A percentile compares a stretch with the other conserved stretches of the same genome.
These are phyloP conservation scores for Palloptera scutellata DNA, from an alignment of 2,888 invertebrate species.

Conservation along the genomic window DNA sequence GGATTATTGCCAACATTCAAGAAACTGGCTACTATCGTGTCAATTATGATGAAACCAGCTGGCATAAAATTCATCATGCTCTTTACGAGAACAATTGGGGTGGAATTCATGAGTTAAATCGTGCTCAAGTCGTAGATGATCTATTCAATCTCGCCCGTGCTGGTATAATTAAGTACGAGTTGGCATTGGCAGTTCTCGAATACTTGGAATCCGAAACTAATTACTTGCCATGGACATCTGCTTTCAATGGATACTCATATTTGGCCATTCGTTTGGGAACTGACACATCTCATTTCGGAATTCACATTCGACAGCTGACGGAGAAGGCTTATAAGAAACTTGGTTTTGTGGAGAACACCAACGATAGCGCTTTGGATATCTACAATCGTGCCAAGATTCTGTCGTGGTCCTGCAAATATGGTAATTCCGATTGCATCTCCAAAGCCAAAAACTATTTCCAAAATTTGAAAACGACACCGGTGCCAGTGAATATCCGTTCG, in stretches of 20 bases:
- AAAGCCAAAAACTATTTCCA: conserved; percentile 64
- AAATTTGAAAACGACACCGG: conserved; percentile 46
- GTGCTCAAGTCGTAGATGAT: conserved; percentile 85
- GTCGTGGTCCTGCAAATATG: conserved; percentile 73
- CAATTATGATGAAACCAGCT: conserved; percentile 74
- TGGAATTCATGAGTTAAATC: conserved; percentile 72
- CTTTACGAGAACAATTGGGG: conserved; percentile 44
- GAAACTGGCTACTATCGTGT: conserved; percentile 69
- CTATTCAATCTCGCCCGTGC: conserved; percentile 77
- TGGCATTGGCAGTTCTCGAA: conserved; percentile 72
- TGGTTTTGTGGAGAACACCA: conserved; percentile 63
- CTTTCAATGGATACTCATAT: conserved; percentile 65
- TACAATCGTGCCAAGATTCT: conserved; percentile 70
- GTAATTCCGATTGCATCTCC: conserved; percentile 68
- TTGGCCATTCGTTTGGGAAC: conserved; percentile 56
- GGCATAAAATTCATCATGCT: conserved; percentile 63
- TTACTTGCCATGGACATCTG: conserved; percentile 81
- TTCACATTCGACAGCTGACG: conserved; percentile 66
- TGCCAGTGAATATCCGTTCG: conserved; percentile 72
- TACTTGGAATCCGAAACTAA: conserved; percentile 75
- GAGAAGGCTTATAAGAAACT: conserved; percentile 65
- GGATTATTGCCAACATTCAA: conserved; percentile 60
- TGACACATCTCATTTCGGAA: conserved; percentile 48
- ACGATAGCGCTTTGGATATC: conserved; percentile 68
- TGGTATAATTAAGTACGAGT: conserved; percentile 69